Percentiles rank a stretch among this genome's conserved stretches.
phyloP scores from a whole-genome alignment of 2,113 vertebrate genomes.

The Rhinopomastus cyanomelas region DNA sequence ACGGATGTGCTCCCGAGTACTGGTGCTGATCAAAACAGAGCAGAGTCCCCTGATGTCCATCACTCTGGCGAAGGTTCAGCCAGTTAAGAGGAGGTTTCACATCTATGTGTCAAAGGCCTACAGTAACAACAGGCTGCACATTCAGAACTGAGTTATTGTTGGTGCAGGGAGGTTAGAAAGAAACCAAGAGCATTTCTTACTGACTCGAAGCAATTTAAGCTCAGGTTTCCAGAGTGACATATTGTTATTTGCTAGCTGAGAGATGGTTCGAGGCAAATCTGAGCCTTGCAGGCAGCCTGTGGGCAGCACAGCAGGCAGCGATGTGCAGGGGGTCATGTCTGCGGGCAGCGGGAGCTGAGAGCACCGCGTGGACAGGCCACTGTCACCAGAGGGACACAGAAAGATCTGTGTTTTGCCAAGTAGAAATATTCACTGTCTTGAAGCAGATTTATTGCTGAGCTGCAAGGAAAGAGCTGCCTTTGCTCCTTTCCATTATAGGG shows the following conservation, averaged over 20 bases:
- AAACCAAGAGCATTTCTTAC: constrained; percentile 3
- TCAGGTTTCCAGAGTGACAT: constrained; percentile 18
- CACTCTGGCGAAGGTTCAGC: not conserved
- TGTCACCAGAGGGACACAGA: not conserved
- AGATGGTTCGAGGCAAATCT: not conserved
- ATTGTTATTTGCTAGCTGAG: constrained; percentile 11
- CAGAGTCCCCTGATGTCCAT: not conserved
- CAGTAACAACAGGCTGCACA: not conserved
- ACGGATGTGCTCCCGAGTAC: not conserved
- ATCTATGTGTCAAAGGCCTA: not conserved
- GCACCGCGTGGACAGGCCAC: not conserved
- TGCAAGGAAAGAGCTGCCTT: not conserved
- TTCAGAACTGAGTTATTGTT: not conserved
- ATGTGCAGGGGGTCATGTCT: fast-evolving
- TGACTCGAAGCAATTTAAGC: not conserved
- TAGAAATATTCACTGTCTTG: not conserved
- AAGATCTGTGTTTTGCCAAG: not conserved
- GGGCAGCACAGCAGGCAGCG: not conserved
- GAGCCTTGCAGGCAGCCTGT: not conserved
- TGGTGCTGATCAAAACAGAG: not conserved
- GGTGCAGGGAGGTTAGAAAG: not conserved
- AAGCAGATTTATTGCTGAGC: not conserved
- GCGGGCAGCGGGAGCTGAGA: not conserved
- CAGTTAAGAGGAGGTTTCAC: not conserved
- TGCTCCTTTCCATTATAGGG: not conserved